Evolutionary conservation across 2,888 invertebrate species (phyloP).

Genomic region (Arenicola marina): DNA sequence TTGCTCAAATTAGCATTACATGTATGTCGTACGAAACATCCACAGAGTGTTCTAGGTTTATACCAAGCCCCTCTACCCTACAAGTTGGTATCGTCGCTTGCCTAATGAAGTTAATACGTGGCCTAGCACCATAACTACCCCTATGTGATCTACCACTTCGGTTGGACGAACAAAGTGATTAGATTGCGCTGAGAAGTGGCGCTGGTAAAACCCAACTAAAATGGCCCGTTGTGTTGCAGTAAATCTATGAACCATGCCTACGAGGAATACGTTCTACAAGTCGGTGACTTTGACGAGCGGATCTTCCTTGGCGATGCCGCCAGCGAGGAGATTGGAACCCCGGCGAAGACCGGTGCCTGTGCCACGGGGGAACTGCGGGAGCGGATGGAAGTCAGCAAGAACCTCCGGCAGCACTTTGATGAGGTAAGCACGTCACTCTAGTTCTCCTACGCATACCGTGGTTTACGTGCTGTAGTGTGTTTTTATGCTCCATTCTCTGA

Average conservation of each 20-base stretch:
- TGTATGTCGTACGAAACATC: too few species aligned
- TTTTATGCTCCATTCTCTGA: too few species aligned
- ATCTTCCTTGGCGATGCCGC: slow-evolving; percentile 83
- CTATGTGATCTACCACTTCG: too few species aligned
- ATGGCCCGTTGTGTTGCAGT: slow-evolving; percentile 13
- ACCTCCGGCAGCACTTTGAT: slow-evolving; percentile 57
- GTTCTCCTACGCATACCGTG: background rate
- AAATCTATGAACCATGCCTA: slow-evolving; percentile 64
- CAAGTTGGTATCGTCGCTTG: too few species aligned
- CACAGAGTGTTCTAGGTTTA: too few species aligned
- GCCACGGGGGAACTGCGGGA: slow-evolving; percentile 47
- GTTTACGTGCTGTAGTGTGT: too few species aligned
- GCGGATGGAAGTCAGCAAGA: slow-evolving; percentile 48
- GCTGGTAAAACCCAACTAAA: background rate
- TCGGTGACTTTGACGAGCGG: slow-evolving; percentile 95
- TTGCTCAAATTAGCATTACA: too few species aligned
- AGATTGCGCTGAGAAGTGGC: too few species aligned
- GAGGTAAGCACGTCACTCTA: slow-evolving; percentile 8
- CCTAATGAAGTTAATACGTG: too few species aligned
- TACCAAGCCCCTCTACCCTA: too few species aligned
- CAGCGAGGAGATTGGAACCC: slow-evolving; percentile 67
- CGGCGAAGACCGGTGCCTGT: slow-evolving; percentile 40
- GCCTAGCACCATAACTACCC: too few species aligned
- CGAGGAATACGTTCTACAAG: slow-evolving; percentile 86
- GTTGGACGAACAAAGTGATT: too few species aligned